These are phyloP conservation scores for Embiotoca jacksoni DNA, from an alignment of 2,113 vertebrate species.

Conservation along the genomic window DNA sequence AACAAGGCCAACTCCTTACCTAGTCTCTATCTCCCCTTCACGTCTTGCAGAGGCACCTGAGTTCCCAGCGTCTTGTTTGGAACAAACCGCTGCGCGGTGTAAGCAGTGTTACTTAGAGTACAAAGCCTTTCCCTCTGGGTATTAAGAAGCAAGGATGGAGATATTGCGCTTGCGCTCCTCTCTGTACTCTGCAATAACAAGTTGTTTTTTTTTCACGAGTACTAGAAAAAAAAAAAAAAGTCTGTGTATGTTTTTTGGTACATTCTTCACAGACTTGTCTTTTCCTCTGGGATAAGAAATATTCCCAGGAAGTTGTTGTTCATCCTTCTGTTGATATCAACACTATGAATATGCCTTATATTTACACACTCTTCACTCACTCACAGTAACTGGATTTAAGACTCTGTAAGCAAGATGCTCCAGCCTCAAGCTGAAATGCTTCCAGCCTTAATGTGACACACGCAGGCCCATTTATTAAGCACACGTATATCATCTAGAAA, in stretches of 20 bases:
- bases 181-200: conserved; percentile 61
- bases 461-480: not conserved
- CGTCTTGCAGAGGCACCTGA: conserved; percentile 46
- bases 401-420: conserved; percentile 14
- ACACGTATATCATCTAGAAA: not conserved
- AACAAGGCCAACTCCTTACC: conserved; percentile 60
- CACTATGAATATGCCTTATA: conserved; percentile 57
- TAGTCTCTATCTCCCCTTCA: conserved; percentile 59
- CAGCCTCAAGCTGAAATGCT: not conserved
- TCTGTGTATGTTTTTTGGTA: conserved; percentile 47
- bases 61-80: conserved; percentile 63
- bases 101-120: conserved; percentile 63
- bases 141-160: conserved; percentile 59
- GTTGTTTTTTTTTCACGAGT: conserved; percentile 48
- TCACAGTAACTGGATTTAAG: conserved; percentile 11
- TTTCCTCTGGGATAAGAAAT: conserved; percentile 60
- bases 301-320: conserved; percentile 66
- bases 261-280: conserved; percentile 58
- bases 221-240: conserved; percentile 19
- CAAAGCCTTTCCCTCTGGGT: conserved; percentile 64
- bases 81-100: conserved; percentile 59
- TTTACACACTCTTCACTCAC: conserved; percentile 39
- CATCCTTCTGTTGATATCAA: conserved; percentile 51
- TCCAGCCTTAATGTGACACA: conserved; percentile 4
- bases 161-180: conserved; percentile 32